These are phyloP conservation scores for Epicampocera succincta DNA, from an alignment of 2,888 invertebrate species.

Conservation along the genomic window DNA sequence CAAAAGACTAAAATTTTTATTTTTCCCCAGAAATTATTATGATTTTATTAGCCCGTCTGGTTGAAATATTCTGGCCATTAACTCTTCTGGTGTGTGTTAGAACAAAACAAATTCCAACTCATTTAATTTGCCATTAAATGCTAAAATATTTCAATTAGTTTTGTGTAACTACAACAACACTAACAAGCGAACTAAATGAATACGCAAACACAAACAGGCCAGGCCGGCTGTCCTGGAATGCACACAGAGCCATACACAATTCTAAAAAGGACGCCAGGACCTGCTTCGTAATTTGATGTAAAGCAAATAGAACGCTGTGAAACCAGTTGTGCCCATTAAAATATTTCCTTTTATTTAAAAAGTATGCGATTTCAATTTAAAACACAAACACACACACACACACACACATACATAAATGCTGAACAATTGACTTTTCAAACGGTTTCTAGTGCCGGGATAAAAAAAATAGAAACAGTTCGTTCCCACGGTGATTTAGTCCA, in stretches of 20 bases:
- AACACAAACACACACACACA: no score
- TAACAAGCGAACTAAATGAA: not conserved
- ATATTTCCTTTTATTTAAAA: slow-evolving; percentile 12
- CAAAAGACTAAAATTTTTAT: no score
- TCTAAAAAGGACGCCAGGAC: not conserved
- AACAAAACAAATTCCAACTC: slow-evolving; percentile 57
- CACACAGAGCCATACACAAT: no score
- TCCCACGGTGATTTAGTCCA: no score
- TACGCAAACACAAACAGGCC: not conserved
- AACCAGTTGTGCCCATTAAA: slow-evolving; percentile 2
- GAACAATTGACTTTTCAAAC: slow-evolving; percentile 70
- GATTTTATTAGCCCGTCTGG: not conserved
- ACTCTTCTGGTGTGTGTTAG: slow-evolving; percentile 16
- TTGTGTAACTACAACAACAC: slow-evolving; percentile 37
- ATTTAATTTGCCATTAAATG: slow-evolving; percentile 59
- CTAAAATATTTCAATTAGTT: slow-evolving; percentile 68
- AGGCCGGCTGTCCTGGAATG: no score
- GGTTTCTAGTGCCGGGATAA: not conserved
- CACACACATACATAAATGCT: slow-evolving; percentile 31
- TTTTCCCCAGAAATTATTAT: no score
- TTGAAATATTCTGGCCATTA: slow-evolving; percentile 20
- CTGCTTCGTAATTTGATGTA: not conserved
- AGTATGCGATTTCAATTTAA: no score
- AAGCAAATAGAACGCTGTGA: not conserved
- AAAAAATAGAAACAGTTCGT: not conserved